A percentile compares a stretch with the other conserved stretches of the same genome.
These are phyloP conservation scores for Acanthiza pusilla DNA, from an alignment of 2,797 vertebrate species.

Conservation along the genomic window DNA sequence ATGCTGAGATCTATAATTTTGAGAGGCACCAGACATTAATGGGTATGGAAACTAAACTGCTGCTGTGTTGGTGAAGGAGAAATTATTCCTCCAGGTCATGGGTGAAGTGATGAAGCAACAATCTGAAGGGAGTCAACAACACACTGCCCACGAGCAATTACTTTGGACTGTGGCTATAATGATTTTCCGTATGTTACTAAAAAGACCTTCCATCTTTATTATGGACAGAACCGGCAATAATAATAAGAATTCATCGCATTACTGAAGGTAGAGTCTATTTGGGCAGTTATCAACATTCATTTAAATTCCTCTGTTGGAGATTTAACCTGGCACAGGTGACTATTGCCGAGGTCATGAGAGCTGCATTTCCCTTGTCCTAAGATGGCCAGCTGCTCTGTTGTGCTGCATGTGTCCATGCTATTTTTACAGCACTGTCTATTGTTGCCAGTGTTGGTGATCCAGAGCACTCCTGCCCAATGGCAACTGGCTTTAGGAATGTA, in stretches of 20 bases:
- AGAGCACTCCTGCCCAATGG: neutral
- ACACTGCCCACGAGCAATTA: neutral
- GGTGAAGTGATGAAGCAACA: constrained; percentile 2
- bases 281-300: neutral
- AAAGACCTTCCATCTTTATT: neutral
- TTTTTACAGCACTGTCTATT: constrained; percentile 9
- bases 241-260: neutral
- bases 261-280: constrained; percentile 24
- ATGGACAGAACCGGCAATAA: neutral
- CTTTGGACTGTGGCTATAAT: neutral
- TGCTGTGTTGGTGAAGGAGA: neutral
- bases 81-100: constrained; percentile 14
- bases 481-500: constrained; percentile 5
- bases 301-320: constrained; percentile 6
- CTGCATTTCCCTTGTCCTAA: constrained; percentile 25
- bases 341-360: neutral
- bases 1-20: neutral
- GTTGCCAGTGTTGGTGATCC: neutral
- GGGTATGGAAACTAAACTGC: neutral
- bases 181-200: constrained; percentile 12
- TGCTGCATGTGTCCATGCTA: neutral
- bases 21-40: neutral
- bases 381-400: neutral
- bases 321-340: neutral
- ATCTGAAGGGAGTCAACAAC: neutral